These are phyloP conservation scores for Solea senegalensis DNA, from an alignment of 2,113 vertebrate genomes.

Conservation along the genomic window DNA sequence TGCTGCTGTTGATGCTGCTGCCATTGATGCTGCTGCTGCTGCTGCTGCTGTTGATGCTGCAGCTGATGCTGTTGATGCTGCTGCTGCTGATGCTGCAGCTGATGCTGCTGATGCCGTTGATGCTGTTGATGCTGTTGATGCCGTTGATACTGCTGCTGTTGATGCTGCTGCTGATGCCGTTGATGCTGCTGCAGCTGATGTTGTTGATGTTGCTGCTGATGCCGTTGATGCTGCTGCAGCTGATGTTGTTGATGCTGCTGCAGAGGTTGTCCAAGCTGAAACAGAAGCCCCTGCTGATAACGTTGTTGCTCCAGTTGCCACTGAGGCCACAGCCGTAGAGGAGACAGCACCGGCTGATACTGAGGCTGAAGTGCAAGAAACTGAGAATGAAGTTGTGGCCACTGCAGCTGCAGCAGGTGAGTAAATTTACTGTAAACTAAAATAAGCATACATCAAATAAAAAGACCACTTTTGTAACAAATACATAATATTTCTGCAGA, in stretches of 20 bases:
- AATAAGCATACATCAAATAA: neutral
- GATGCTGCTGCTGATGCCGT: neutral
- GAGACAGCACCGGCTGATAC: constrained; percentile 75
- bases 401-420: constrained; percentile 73
- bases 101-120: constrained; percentile 68
- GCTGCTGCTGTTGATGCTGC: neutral
- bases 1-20: constrained; percentile 49
- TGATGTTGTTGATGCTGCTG: constrained; percentile 18
- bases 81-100: constrained; percentile 50
- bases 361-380: constrained; percentile 73
- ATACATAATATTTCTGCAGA: neutral
- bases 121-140: constrained; percentile 52
- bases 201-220: constrained; percentile 59
- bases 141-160: neutral
- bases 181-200: constrained; percentile 34
- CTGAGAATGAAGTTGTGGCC: constrained; percentile 70
- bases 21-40: neutral
- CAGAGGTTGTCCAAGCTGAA: constrained; percentile 57
- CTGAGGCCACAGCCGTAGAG: constrained; percentile 70
- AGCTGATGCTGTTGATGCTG: neutral
- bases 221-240: constrained; percentile 70
- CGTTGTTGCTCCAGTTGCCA: constrained; percentile 67
- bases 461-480: neutral
- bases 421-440: neutral
- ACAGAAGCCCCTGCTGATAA: constrained; percentile 78